These are phyloP conservation scores for Motacilla alba DNA, from an alignment of 2,113 vertebrate species.

Conservation along the genomic window DNA sequence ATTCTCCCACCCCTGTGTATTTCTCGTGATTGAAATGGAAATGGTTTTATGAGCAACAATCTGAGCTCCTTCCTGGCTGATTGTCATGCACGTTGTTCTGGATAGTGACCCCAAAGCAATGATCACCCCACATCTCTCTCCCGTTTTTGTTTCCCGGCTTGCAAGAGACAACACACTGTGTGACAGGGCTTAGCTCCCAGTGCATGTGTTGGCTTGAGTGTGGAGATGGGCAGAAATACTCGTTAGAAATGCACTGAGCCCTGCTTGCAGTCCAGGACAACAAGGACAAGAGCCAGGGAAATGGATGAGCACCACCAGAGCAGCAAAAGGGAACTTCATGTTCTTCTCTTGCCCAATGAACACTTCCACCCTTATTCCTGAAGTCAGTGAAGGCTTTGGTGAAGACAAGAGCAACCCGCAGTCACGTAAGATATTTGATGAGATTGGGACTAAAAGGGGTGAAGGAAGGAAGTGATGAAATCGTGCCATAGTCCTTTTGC, in stretches of 20 bases:
- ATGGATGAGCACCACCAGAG: background rate
- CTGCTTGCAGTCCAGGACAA: background rate
- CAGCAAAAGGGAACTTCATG: background rate
- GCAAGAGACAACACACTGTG: background rate
- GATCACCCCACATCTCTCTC: background rate
- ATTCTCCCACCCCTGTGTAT: background rate
- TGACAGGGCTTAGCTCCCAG: background rate
- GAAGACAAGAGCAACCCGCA: background rate
- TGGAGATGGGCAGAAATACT: background rate
- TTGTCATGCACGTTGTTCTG: background rate
- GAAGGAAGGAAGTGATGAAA: constrained; percentile 56
- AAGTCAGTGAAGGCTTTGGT: background rate
- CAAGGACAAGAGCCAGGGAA: background rate
- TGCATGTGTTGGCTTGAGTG: background rate
- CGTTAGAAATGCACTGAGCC: background rate
- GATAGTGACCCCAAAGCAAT: background rate
- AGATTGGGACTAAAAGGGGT: constrained; percentile 9
- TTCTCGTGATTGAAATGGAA: background rate
- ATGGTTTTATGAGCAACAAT: background rate
- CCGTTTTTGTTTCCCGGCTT: background rate
- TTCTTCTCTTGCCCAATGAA: background rate
- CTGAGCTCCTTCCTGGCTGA: background rate
- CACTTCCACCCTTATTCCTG: background rate
- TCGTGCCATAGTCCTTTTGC: constrained; percentile 7
- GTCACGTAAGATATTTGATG: constrained; percentile 25